phyloP scores from a whole-genome alignment of 2,888 invertebrate genomes.

The Saturnia pavonia region DNA sequence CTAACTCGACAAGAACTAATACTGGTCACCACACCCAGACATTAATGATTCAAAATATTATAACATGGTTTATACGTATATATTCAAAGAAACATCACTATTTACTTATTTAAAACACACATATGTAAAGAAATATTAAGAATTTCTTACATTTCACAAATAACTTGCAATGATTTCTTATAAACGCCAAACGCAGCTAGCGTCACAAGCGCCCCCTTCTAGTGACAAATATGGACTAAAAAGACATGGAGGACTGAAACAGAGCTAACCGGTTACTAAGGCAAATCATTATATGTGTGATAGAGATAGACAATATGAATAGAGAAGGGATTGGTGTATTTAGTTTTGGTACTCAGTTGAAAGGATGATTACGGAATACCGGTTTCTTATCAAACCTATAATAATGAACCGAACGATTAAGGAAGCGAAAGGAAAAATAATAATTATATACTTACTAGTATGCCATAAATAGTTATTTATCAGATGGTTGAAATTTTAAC shows the following conservation, averaged over 20 bases:
- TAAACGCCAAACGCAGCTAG: slow-evolving; percentile 33
- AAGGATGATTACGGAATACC: slow-evolving; percentile 42
- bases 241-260: slow-evolving; percentile 47
- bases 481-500: too few relatives aligned
- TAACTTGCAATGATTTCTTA: slow-evolving; percentile 31
- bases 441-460: not conserved
- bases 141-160: slow-evolving; percentile 45
- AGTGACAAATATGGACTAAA: slow-evolving; percentile 69
- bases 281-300: slow-evolving; percentile 34
- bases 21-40: slow-evolving; percentile 72
- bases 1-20: slow-evolving; percentile 53
- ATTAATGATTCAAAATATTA: slow-evolving; percentile 46
- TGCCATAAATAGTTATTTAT: not conserved
- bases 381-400: slow-evolving; percentile 57
- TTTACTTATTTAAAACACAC: slow-evolving; percentile 13
- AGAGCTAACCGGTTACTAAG: slow-evolving; percentile 26
- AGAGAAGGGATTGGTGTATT: slow-evolving; percentile 44
- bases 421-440: not conserved
- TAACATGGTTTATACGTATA: slow-evolving; percentile 2
- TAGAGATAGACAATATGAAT: slow-evolving; percentile 42
- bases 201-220: slow-evolving; percentile 52
- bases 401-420: slow-evolving; percentile 21
- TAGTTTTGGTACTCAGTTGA: slow-evolving; percentile 7
- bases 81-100: not conserved
- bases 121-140: slow-evolving; percentile 16